Conservation (phyloP, 2,113 vertebrate species). For the Corythornis cristatus region DNA sequence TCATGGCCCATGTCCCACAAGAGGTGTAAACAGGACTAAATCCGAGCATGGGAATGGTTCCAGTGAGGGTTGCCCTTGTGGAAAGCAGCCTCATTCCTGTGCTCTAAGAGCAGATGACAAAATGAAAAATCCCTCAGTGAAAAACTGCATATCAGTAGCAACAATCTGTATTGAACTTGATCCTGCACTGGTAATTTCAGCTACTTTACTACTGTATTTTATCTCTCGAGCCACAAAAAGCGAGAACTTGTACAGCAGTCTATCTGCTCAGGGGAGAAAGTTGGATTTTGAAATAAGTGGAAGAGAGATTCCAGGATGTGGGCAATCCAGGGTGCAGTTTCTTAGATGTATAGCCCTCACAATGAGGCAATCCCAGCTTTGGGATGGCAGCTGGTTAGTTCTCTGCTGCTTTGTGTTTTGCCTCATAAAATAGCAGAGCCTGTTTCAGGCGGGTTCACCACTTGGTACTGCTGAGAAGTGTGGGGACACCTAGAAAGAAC, state of each 20-base stretch:
- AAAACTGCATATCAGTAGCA: neutral
- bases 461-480: neutral
- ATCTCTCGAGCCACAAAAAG: neutral
- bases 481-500: neutral
- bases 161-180: neutral
- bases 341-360: neutral
- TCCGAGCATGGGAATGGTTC: neutral
- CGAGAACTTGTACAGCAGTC: neutral
- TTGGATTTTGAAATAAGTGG: neutral
- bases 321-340: neutral
- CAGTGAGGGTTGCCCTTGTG: neutral
- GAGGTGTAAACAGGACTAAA: neutral
- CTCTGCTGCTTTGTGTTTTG: neutral
- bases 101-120: neutral
- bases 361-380: neutral
- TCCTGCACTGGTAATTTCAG: neutral
- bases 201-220: neutral
- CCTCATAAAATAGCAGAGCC: neutral
- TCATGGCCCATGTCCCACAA: neutral
- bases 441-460: neutral
- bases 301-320: neutral
- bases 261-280: neutral
- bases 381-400: neutral
- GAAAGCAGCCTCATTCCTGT: neutral
- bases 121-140: neutral